Evolutionary conservation across 2,888 invertebrate species (phyloP), one percentile per base, ranked within the genome.

Genomic region (Cataglyphis cursor): DNA sequence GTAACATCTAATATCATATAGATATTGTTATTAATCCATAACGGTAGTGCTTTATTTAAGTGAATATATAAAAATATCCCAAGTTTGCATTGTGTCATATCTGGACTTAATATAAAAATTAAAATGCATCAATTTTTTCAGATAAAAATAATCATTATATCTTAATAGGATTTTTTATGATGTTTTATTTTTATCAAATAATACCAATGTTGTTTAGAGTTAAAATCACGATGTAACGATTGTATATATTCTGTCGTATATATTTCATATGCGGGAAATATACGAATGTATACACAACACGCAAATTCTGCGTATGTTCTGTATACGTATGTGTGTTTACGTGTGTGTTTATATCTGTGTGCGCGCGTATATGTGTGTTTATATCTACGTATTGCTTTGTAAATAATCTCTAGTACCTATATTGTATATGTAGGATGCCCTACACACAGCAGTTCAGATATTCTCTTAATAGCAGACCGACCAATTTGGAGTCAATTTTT

Each of bases 391-490:
- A 74, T 74, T 74, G 74, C 74, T 74, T 74, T 74, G 64, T 74
- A 64, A 64, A 74, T 48, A 35, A 44, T 74, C 64, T 74, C 64
- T 48, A 54, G 21, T 70, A 54, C 21, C 51, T 35, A 74, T 82
- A 83, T 74, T 74, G 74, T 64, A 64, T 73, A 68, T 64, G 68
- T 73, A 68, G 54, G 70, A 51, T 62, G 66, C 48, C 64, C 83
- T 86, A 64, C 66, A 28, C 72, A 65, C 8, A 12, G n/a, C n/a
- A 51, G 18, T n/a, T n/a, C 51, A 51, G n/a, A 51, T 51, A 2
- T 51, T n/a, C 51, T 51, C n/a, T n/a, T 51, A 51, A 51, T 51
- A 51, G 51, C 51, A 48, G 18, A 51, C 44, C 18, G 5, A 44
- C n/a, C 8, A 51, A 51, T 51, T 51, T n/a, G 6, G 51, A 51